Conservation (phyloP, 2,888 invertebrate species). For the Leptopilina syphax region DNA sequence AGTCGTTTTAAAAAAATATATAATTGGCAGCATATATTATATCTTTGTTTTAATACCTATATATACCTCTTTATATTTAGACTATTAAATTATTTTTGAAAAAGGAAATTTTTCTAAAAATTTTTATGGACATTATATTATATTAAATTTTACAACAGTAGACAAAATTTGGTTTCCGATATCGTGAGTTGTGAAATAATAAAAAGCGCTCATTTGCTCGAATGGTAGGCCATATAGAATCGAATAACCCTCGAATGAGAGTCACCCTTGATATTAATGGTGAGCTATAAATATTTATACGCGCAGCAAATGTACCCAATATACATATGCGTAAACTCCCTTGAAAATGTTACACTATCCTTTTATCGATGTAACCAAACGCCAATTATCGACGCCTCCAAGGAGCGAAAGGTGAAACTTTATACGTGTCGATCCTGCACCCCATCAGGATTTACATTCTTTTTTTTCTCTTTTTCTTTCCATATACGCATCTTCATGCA, state of each 20-base stretch:
- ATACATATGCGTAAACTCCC: slow-evolving; percentile 60
- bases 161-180: not conserved
- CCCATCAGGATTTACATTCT: slow-evolving; percentile 9
- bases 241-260: slow-evolving; percentile 30
- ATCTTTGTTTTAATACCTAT: not conserved
- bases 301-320: slow-evolving; percentile 60
- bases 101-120: no score
- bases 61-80: not conserved
- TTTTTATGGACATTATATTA: not conserved
- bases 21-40: not conserved
- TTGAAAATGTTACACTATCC: slow-evolving; percentile 61
- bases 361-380: slow-evolving; percentile 73
- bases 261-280: slow-evolving; percentile 57
- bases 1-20: not conserved
- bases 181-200: slow-evolving; percentile 12
- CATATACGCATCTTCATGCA: not conserved
- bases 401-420: slow-evolving; percentile 69
- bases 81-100: not conserved
- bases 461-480: not conserved
- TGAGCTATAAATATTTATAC: slow-evolving; percentile 71
- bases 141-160: not conserved
- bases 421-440: slow-evolving; percentile 41
- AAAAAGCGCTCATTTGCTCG: slow-evolving; percentile 16
- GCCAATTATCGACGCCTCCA: slow-evolving; percentile 74
- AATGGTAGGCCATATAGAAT: slow-evolving; percentile 7